Conservation (phyloP, 2,888 invertebrate genomes). For the Drosophila antonietae region DNA sequence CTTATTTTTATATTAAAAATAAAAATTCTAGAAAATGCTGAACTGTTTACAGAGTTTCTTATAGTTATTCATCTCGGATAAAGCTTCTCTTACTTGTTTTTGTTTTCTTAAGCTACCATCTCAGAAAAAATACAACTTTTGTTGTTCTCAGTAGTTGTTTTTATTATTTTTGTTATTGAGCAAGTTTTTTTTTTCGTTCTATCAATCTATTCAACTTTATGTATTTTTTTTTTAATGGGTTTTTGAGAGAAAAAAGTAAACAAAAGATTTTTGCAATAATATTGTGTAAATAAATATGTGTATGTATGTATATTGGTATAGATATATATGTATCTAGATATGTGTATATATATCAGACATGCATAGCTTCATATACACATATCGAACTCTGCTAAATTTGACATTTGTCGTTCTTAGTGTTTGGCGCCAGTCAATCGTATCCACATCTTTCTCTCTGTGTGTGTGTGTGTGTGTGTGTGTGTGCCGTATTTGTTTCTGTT, state of each 20-base stretch:
- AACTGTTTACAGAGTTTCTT: neutral
- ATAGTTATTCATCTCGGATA: neutral
- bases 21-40: too few species aligned
- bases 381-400: neutral
- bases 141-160: neutral
- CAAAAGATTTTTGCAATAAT: too few species aligned
- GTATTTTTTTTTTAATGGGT: too few species aligned
- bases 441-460: neutral
- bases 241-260: too few species aligned
- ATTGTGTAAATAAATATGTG: too few species aligned
- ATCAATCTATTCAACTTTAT: neutral
- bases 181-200: neutral
- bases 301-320: too few species aligned
- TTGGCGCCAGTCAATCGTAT: slow-evolving; percentile 22
- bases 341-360: neutral
- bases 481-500: slow-evolving; percentile 13
- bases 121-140: neutral
- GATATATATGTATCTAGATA: neutral
- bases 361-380: neutral
- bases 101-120: too few species aligned
- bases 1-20: too few species aligned
- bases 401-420: neutral
- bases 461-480: neutral
- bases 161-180: neutral
- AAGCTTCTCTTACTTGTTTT: neutral